Percentiles rank a stretch among this genome's conserved stretches.
phyloP scores from a whole-genome alignment of 2,888 invertebrate species.

The Aradus depressus region DNA sequence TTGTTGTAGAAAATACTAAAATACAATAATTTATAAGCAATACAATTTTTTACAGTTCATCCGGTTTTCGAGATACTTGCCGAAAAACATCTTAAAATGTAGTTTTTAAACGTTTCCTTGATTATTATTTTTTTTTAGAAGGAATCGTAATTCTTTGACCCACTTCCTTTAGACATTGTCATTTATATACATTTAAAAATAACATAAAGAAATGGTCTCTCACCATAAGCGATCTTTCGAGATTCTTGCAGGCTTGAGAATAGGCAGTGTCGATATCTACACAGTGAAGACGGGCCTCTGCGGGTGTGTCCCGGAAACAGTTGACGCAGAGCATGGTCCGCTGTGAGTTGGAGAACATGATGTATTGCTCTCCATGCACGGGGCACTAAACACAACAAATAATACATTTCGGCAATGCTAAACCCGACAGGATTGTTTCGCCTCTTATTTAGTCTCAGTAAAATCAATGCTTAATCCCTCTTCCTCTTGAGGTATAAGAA shows the following conservation, averaged over 20 bases:
- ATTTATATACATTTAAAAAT: background rate
- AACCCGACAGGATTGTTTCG: no score
- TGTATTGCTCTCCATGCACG: slow-evolving; percentile 59
- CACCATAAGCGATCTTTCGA: slow-evolving; percentile 51
- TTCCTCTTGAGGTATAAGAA: no score
- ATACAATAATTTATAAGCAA: background rate
- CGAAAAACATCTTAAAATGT: background rate
- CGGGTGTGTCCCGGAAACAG: slow-evolving; percentile 57
- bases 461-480: no score
- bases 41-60: no score
- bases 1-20: no score
- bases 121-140: no score
- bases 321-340: slow-evolving; percentile 62
- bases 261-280: slow-evolving; percentile 66
- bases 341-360: slow-evolving; percentile 59
- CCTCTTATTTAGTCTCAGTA: no score
- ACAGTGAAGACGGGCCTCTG: slow-evolving; percentile 55
- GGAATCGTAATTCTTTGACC: background rate
- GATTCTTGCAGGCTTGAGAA: slow-evolving; percentile 54
- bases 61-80: no score
- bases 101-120: background rate
- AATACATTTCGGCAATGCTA: no score
- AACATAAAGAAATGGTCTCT: slow-evolving; percentile 26
- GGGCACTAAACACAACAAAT: slow-evolving; percentile 41
- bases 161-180: background rate